Evolutionary conservation across 1,140 invertebrate genomes (phyloP).

Genomic region (Caenorhabditis remanei): DNA sequence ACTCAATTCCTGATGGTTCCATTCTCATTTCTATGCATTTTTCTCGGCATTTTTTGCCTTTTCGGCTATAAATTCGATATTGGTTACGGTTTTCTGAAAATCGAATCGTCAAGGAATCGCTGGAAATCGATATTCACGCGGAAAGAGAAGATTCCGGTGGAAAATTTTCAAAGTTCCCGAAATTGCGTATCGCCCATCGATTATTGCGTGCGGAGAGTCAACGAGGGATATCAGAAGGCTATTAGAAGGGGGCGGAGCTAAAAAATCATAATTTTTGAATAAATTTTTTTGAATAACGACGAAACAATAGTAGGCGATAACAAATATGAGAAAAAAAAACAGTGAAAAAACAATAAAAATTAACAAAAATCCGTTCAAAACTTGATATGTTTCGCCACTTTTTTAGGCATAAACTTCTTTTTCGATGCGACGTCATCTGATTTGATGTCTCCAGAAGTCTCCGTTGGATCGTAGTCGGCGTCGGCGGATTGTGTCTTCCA

Average conservation of each 20-base stretch:
- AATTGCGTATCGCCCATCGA: not conserved
- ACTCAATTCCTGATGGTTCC: constrained; percentile 4
- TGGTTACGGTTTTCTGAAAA: constrained; percentile 38
- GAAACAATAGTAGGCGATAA: too few relatives aligned
- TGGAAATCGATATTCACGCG: not conserved
- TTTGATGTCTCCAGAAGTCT: not conserved
- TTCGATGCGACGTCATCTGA: too few relatives aligned
- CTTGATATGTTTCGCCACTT: constrained; percentile 16
- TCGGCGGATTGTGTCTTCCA: constrained; percentile 30
- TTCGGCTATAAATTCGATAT: constrained; percentile 33
- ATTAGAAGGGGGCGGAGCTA: not conserved
- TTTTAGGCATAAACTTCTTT: not conserved
- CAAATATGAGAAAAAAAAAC: too few relatives aligned
- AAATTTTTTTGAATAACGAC: not conserved
- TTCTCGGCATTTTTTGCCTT: constrained; percentile 20
- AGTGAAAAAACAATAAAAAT: too few relatives aligned
- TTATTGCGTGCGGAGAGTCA: constrained; percentile 6
- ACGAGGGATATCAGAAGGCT: constrained; percentile 35
- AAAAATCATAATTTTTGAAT: not conserved
- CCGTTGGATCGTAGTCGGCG: constrained; percentile 40
- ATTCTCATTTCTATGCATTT: constrained; percentile 46
- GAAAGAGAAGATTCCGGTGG: too few relatives aligned
- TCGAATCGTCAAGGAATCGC: not conserved
- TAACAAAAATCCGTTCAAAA: constrained; percentile 7
- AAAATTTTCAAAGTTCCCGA: not conserved